phyloP scores from a whole-genome alignment of 2,113 vertebrate genomes.

The Motacilla tschutschensis region DNA sequence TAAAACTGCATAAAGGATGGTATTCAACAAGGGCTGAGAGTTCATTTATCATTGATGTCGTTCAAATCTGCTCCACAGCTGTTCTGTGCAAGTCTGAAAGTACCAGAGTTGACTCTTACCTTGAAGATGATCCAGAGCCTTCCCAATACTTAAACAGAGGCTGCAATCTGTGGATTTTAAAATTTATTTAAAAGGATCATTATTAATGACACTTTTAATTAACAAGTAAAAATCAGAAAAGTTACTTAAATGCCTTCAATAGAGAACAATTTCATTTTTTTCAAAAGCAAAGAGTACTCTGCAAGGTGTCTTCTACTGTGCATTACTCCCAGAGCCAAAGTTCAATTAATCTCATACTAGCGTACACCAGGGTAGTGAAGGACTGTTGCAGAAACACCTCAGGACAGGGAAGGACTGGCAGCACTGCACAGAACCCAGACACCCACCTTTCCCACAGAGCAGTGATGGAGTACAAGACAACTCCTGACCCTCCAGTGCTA shows the following conservation, averaged over 20 bases:
- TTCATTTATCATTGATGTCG: not conserved
- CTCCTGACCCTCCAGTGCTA: not conserved
- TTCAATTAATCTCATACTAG: not conserved
- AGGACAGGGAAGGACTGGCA: not conserved
- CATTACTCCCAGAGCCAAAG: not conserved
- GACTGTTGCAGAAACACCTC: not conserved
- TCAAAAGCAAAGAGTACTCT: not conserved
- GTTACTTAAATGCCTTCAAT: not conserved
- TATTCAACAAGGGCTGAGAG: not conserved
- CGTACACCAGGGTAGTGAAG: not conserved
- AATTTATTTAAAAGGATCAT: not conserved
- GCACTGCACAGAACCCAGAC: not conserved
- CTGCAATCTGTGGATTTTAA: constrained; percentile 39
- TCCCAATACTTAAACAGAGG: not conserved
- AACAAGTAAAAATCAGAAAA: not conserved
- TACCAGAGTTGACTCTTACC: constrained; percentile 15
- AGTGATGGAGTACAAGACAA: not conserved
- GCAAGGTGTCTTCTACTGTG: not conserved
- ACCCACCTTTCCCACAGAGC: not conserved
- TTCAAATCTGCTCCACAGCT: not conserved
- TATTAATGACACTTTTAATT: not conserved
- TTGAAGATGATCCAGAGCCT: constrained; percentile 22
- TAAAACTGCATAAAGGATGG: not conserved
- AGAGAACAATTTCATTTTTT: not conserved
- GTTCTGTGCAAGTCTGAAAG: not conserved